Conservation (phyloP, 2,888 invertebrate species). For the Pristionchus arcanus region DNA sequence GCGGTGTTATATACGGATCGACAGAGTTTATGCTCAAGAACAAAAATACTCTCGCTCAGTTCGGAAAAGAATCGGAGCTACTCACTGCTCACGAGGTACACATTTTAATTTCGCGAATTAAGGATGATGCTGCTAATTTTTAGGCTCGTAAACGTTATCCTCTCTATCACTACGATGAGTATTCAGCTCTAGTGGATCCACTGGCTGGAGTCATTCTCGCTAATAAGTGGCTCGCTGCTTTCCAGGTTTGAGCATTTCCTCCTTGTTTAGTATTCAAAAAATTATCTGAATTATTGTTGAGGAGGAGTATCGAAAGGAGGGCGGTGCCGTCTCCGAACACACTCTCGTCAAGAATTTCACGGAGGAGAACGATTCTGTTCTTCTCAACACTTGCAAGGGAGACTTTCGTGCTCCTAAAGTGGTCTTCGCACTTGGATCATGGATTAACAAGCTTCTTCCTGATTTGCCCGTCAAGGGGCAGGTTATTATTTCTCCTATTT, state of each 20-base stretch:
- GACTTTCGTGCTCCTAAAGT: slow-evolving; percentile 16
- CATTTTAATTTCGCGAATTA: neutral
- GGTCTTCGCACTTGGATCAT: slow-evolving; percentile 73
- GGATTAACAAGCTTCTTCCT: slow-evolving; percentile 71
- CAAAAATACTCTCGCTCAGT: neutral
- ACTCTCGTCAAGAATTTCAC: slow-evolving; percentile 28
- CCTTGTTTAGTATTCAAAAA: neutral
- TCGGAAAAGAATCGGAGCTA: neutral
- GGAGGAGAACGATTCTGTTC: slow-evolving; percentile 15
- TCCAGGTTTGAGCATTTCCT: neutral
- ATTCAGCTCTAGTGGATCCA: slow-evolving; percentile 41
- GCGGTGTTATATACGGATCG: slow-evolving; percentile 3
- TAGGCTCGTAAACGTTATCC: slow-evolving; percentile 48
- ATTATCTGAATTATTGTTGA: neutral
- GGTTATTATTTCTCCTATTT: slow-evolving; percentile 49
- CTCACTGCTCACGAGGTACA: neutral
- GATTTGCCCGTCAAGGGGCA: slow-evolving; percentile 64
- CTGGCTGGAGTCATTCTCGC: slow-evolving; percentile 53
- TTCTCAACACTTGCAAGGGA: slow-evolving; percentile 39
- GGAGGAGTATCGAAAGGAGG: slow-evolving; percentile 47
- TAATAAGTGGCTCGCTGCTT: slow-evolving; percentile 48
- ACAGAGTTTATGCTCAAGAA: neutral
- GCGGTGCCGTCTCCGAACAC: slow-evolving; percentile 34
- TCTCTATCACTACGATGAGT: slow-evolving; percentile 45
- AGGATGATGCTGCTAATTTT: neutral